Conservation (phyloP, 1,140 invertebrate genomes). For the Pinna nobilis region DNA sequence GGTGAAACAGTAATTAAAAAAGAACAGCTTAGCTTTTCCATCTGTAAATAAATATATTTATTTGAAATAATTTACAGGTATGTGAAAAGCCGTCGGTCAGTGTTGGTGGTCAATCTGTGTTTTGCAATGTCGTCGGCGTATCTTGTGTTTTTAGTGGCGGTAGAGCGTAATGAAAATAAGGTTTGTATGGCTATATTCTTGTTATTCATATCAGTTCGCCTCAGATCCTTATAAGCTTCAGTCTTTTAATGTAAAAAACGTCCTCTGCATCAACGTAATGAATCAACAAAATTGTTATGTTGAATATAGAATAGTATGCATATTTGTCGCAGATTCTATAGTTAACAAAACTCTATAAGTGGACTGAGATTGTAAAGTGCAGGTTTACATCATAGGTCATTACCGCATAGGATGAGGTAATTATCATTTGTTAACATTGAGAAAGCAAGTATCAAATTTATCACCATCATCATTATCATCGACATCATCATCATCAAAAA, state of each 20-base stretch:
- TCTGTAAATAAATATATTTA: no score
- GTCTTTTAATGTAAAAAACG: background rate
- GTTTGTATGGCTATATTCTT: background rate
- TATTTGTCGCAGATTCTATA: background rate
- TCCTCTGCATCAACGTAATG: background rate
- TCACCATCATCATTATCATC: no score
- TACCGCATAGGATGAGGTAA: no score
- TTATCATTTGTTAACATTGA: no score
- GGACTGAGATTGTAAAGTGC: no score
- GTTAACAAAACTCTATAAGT: background rate
- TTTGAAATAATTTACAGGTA: no score
- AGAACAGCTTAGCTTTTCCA: no score
- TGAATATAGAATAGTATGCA: background rate
- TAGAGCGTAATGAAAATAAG: background rate
- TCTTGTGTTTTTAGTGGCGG: background rate
- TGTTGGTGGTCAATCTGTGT: conserved; percentile 18
- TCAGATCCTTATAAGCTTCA: background rate
- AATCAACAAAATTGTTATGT: background rate
- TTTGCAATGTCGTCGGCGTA: background rate
- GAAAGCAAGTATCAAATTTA: no score
- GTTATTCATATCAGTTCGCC: no score
- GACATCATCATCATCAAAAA: no score
- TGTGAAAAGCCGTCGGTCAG: conserved; percentile 3
- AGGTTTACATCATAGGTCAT: no score
- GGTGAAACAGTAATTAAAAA: no score